Base-by-base conservation (phyloP, 2,888 invertebrate genomes). In the Macroteleia sp. region DNA sequence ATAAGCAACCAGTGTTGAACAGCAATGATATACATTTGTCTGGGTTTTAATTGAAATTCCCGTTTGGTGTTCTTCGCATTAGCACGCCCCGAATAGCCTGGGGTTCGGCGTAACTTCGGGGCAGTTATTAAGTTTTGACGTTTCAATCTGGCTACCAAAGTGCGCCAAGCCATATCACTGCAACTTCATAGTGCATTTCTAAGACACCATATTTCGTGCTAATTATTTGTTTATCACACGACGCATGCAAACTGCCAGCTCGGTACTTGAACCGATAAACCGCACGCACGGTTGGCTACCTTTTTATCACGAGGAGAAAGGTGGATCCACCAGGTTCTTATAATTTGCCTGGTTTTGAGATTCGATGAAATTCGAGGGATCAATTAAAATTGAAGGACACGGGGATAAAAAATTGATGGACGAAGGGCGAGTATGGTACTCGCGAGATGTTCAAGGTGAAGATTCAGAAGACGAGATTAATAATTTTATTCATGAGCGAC, bases 401-500 rank as follows among this genome's bases (percentile, higher is more conserved):
- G 41, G 12, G 28, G 19, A 30, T 17, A 74, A 66, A 69, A 69
- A 69, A 61, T 67, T 67, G 69, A 69, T 46, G 67, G 41, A 62
- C 34, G 48, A 44, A 17, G 25, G 36, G 16, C 34, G 48, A 46
- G 59, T 44, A 41, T 28, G 42, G 46, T 67, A 30, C 28, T 20
- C 78, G 76, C 76, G 61, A 73, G 76, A 54, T 70, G 75, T 36
- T 44, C 61, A 22, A 77, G 66, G 67, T 36, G 61, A 67, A 66
- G 69, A 69, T 73, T 69, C 77, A 80, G 71, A 73, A 76, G 84
- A 82, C 80, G 83, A 85, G 86, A 88, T 91, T 91, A 90, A 91
- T 91, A 90, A 91, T 89, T 86, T 91, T 91, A 91, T 91, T 91
- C 91, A 91, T 91, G 91, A 91, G 88, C 86, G 86, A 88, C 85